Evolutionary conservation across 2,888 invertebrate genomes (phyloP), one percentile per base, ranked within the genome.

Genomic region (Cataglyphis cursor): DNA sequence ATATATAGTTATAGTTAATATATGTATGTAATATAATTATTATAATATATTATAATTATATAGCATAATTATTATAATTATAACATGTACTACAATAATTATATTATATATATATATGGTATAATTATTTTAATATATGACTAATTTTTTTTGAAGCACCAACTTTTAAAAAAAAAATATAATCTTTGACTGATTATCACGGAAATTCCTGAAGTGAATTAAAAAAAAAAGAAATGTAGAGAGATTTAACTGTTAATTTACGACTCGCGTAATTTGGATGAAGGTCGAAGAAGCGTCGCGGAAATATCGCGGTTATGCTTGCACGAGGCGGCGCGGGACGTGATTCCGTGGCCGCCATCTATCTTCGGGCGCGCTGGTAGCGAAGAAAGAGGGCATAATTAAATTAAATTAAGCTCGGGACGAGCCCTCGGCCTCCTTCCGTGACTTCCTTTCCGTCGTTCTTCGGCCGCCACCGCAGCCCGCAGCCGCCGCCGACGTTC

Each of bases 371-470:
- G 83, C 88, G 89, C 84, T 91, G 89, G 89, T 88, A 90, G 91
- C 88, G 89, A 89, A 88, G 90, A 90, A 91, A 92, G 90, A 92
- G 89, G 89, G 91, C 91, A 90, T 92, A 93, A 93, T 93, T 92
- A 92, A 93, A 93, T 93, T 92, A 92, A 93, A 93, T 92, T 91
- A 93, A 91, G 80, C 87, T 84, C 86, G 86, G 83, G 76, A 85
- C 84, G 85, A 87, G 85, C 85, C 85, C 73, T 81, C 82, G 72
- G 76, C 81, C 83, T 81, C 85, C 66, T 65, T 81, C 38, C 83
- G 84, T 64, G 62, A 57, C 83, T 72, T 61, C 82, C 66, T 78
- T 66, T 59, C 62, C 57, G 57, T 76, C 68, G 44, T 73, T 21
- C 68, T 75, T 28, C 61, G 61, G 24, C 24, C 24, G 24, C 24